Evolutionary conservation across 1,140 invertebrate genomes (phyloP), one percentile per base, ranked within the genome.

Genomic region (Solen grandis): DNA sequence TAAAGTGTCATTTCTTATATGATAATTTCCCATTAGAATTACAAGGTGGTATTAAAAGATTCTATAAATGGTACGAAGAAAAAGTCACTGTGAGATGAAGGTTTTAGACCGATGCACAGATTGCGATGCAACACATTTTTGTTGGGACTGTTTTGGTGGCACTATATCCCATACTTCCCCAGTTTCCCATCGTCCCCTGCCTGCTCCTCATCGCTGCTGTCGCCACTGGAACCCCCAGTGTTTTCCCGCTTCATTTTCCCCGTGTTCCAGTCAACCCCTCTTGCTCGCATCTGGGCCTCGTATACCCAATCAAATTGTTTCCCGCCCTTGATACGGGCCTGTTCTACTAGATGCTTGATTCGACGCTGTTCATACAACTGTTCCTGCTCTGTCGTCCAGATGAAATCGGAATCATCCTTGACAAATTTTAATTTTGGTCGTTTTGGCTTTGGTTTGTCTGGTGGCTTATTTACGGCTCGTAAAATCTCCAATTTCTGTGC

Each of bases 241-340:
- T 46, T 35, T 25, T 60, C 46, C 27, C 57, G 36, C 31, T 31
- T 46, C 16, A n/a, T 31, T 31, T 33, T 27, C 5, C 16, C 46
- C 10, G 62, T 22, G n/a, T 46, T 27, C 75, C 75, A 78, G 38
- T 78, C 52, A 29, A 69, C 57, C 4, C 35, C 75, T 14, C 55
- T n/a, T 59, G 63, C 3, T 13, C 46, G 68, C 1, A 69, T 35
- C 27, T 80, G 77, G 25, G 77, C 77, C 41, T 80, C 77, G 35
- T 63, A 65, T 5, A 80, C 52, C 77, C 77, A 80, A 33, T 72
- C 60, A 63, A 62, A 72, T 25, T 80, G 77, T n/a, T 72, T 80
- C 0, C 66, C 68, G 4, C 77, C 68, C 62, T 80, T 80, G 8
- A 73, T 46, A 5, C 77, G 54, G 27, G 77, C 77, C 27, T 80